Conservation (phyloP, 92 coral and sea anemone species). For the Paragorgia papillata region DNA sequence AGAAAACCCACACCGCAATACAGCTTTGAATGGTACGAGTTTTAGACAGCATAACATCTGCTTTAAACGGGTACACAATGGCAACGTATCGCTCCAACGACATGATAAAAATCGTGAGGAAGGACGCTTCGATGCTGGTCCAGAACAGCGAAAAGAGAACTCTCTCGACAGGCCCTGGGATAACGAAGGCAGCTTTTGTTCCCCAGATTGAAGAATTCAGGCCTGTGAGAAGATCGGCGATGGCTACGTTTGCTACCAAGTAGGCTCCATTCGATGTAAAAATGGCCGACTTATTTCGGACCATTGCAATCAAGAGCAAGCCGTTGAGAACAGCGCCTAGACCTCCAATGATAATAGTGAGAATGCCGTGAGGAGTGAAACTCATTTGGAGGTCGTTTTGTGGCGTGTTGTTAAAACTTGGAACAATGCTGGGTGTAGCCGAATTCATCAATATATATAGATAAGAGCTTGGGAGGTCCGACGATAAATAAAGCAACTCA, state of each 20-base stretch:
- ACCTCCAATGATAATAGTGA: conserved; percentile 59
- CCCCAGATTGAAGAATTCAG: conserved; percentile 38
- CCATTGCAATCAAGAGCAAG: conserved; percentile 61
- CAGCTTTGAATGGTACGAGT: conserved; percentile 28
- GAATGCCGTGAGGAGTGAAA: conserved; percentile 56
- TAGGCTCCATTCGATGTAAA: conserved; percentile 36
- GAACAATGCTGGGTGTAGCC: background rate
- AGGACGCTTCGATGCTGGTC: conserved; percentile 26
- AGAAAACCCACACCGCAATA: background rate
- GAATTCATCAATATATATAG: no score
- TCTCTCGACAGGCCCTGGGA: background rate
- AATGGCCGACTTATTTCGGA: conserved; percentile 6
- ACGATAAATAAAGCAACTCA: no score
- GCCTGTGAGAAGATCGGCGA: conserved; percentile 36
- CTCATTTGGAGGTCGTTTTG: background rate
- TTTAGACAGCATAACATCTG: conserved; percentile 3
- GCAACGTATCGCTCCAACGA: conserved; percentile 30
- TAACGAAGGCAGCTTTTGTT: background rate
- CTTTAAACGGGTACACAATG: conserved; percentile 21
- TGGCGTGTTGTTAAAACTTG: background rate
- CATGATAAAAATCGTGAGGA: conserved; percentile 32
- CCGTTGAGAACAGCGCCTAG: conserved; percentile 60
- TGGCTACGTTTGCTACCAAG: conserved; percentile 31
- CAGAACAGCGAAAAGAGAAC: background rate
- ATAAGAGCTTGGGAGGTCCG: background rate